Evolutionary conservation across 1,140 invertebrate species (phyloP).

Genomic region (Drosophila micromelanica): DNA sequence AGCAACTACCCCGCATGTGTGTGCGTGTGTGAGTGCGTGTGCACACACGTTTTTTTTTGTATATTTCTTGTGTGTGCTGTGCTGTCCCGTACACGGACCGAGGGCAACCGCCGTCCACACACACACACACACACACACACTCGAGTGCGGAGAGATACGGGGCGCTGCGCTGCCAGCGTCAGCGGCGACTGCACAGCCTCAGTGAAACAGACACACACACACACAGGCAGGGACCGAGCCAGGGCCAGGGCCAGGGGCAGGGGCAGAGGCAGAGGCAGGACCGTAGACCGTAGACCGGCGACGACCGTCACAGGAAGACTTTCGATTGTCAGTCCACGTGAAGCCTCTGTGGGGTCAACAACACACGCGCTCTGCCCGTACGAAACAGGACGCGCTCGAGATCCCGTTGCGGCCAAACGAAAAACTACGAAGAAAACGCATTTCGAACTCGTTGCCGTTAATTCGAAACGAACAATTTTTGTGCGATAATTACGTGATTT

Average conservation of each 20-base stretch:
- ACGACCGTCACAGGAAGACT: slow-evolving; percentile 79
- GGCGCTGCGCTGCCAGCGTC: slow-evolving; percentile 34
- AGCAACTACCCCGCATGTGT: slow-evolving; percentile 59
- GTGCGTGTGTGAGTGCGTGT: slow-evolving; percentile 42
- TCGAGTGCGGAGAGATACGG: not conserved
- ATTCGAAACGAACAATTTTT: not conserved
- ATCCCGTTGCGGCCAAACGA: slow-evolving; percentile 44
- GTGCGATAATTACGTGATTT: slow-evolving; percentile 12
- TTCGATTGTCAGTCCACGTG: slow-evolving; percentile 82
- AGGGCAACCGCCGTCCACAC: slow-evolving; percentile 34
- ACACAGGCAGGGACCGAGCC: too few relatives aligned
- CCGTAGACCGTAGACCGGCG: slow-evolving; percentile 38
- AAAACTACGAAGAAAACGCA: slow-evolving; percentile 17
- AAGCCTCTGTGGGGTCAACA: slow-evolving; percentile 84
- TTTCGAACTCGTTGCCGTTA: not conserved
- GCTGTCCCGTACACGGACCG: slow-evolving; percentile 45
- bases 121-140: not conserved
- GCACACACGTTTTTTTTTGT: slow-evolving; percentile 61
- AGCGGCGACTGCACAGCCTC: slow-evolving; percentile 63
- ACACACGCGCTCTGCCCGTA: slow-evolving; percentile 72
- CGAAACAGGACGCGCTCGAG: slow-evolving; percentile 43
- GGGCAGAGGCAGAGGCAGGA: slow-evolving; percentile 26
- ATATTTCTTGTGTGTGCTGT: slow-evolving; percentile 12
- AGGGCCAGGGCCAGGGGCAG: not conserved
- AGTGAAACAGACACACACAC: slow-evolving; percentile 27